Percentiles rank a stretch among this genome's conserved stretches.
These are phyloP conservation scores for Ptilonorhynchus violaceus DNA, from an alignment of 2,113 vertebrate species.

Conservation along the genomic window DNA sequence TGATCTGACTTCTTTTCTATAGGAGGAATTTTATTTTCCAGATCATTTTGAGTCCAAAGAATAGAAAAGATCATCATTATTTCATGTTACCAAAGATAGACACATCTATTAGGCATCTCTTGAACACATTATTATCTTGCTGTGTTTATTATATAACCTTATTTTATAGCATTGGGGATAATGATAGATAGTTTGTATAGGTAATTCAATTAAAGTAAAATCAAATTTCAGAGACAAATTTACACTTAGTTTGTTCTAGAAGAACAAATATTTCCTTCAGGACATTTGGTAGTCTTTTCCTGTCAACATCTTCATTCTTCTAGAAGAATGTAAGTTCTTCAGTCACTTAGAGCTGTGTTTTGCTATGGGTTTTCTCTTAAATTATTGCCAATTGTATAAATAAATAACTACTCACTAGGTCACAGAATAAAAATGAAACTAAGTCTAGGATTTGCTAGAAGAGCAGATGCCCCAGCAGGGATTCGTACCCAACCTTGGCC, in stretches of 20 bases:
- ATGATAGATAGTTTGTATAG: background rate
- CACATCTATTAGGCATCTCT: background rate
- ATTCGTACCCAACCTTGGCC: background rate
- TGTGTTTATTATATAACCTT: background rate
- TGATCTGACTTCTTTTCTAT: background rate
- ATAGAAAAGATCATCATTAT: background rate
- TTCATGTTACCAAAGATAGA: background rate
- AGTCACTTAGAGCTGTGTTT: background rate
- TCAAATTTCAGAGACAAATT: background rate
- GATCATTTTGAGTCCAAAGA: background rate
- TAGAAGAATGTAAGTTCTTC: background rate
- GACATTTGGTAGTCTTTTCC: background rate
- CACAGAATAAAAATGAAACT: background rate
- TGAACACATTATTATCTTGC: background rate
- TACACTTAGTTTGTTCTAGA: background rate
- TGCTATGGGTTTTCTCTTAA: background rate
- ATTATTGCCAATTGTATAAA: background rate
- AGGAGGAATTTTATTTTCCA: background rate
- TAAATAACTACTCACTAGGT: background rate
- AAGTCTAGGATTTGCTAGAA: background rate
- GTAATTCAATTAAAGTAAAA: background rate
- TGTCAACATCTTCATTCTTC: background rate
- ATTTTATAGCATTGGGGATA: background rate
- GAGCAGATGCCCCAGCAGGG: background rate
- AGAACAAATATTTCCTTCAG: background rate